Percentiles rank a stretch among this genome's conserved stretches.
Evolutionary conservation across 35 echinoderm and acorn worm genomes (phyloP).

Genomic region (Heliocidaris erythrogramma): DNA sequence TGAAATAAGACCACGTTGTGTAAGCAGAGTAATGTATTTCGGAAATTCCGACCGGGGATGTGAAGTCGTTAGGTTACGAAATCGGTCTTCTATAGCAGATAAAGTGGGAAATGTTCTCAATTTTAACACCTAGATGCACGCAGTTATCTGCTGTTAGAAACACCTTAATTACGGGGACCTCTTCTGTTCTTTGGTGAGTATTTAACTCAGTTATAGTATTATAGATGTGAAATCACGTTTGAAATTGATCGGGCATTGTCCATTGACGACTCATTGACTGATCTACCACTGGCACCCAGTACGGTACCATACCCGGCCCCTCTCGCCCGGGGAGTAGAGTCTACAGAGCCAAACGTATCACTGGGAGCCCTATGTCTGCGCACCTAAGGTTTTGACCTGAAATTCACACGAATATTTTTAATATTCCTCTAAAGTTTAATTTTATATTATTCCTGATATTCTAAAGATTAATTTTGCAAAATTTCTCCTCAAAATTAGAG

Average conservation of each 20-base stretch:
- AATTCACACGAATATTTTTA: no score
- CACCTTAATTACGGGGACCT: not conserved
- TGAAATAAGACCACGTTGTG: not conserved
- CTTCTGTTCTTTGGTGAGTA: not conserved
- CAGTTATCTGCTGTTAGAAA: not conserved
- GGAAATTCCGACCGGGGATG: not conserved
- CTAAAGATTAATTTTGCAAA: no score
- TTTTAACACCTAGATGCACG: not conserved
- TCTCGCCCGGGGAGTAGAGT: not conserved
- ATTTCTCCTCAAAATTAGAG: no score
- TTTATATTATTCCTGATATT: no score
- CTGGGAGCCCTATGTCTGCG: no score
- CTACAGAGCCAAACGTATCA: not conserved
- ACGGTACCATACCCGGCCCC: not conserved
- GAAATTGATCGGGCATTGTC: not conserved
- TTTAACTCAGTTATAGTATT: not conserved
- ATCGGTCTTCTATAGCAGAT: not conserved
- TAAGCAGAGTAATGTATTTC: not conserved
- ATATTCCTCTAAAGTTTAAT: no score
- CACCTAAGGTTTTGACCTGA: no score
- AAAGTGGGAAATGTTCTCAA: not conserved
- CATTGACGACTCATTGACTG: no score
- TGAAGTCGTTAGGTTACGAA: not conserved
- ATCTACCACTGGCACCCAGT: no score
- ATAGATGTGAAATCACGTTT: not conserved